phyloP scores from a whole-genome alignment of 2,113 vertebrate species.

The Malurus elegans region DNA sequence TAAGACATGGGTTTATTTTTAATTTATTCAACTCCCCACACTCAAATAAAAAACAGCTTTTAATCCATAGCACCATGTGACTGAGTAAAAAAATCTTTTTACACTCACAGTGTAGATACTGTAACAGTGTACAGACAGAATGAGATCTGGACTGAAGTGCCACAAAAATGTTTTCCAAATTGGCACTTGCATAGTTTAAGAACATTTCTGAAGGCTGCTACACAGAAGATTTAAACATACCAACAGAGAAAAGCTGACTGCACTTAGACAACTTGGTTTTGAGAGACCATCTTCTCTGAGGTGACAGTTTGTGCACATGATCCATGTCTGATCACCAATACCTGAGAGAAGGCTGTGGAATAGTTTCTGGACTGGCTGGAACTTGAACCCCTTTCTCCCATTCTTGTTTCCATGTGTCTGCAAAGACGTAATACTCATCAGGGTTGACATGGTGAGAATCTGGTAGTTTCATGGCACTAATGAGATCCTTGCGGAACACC shows the following conservation, averaged over 20 bases:
- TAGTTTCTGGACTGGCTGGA: slow-evolving; percentile 86
- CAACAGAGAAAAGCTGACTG: background rate
- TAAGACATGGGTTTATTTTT: background rate
- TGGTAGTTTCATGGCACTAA: slow-evolving; percentile 98
- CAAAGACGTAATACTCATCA: slow-evolving; percentile 92
- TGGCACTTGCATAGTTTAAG: background rate
- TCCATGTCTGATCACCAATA: background rate
- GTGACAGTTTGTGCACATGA: background rate
- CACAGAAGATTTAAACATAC: background rate
- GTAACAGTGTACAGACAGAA: background rate
- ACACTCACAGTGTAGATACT: background rate
- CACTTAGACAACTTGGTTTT: background rate
- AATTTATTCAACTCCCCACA: background rate
- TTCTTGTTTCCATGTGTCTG: slow-evolving; percentile 95
- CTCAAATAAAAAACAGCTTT: background rate
- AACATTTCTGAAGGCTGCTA: background rate
- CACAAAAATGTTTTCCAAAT: background rate
- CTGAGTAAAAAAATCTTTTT: background rate
- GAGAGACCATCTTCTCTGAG: background rate
- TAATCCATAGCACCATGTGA: background rate
- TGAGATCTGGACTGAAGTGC: background rate
- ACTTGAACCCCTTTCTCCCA: slow-evolving; percentile 99
- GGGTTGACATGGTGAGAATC: slow-evolving; percentile 91
- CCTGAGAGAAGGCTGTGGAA: slow-evolving; percentile 90
- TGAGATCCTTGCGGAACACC: slow-evolving; percentile 99